Evolutionary conservation across 1,140 invertebrate genomes (phyloP), one percentile per base, ranked within the genome.

Genomic region (Glomeris maerens): DNA sequence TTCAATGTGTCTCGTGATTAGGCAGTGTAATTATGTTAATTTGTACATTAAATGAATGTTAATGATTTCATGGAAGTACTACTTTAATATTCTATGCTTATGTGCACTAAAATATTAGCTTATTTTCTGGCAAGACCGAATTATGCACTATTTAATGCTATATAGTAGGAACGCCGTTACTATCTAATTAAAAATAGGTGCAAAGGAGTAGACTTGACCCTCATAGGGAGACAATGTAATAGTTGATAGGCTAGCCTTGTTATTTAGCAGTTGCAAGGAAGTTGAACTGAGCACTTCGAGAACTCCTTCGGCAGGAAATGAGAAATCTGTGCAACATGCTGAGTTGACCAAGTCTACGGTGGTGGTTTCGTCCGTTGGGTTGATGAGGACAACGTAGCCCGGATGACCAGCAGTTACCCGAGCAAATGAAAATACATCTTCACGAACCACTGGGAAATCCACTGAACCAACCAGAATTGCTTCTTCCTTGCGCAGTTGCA

Each of bases 381-480:
- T 80, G 31, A 75, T 73, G 0, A 73, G 71, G 1, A 83, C 76
- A 45, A 83, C 63, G 59, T 72, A 78, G 7, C 80, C 80, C 3
- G 80, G 80, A 62, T 75, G 78, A 27, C 80, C 80, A 57, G 74
- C 74, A 56, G 78, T 78, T 44, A 79, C 64, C 66, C 81, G 80
- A 49, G 54, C 60, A 64, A 49, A 52, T 10, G 14, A 10, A 20
- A 52, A 27, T 1, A 53, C 29, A 20, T 55, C 10, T 4, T 47
- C 50, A 23, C 14, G 13, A 1, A 27, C 50, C 0, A 55, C 29
- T 2, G 51, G 47, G 47, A 59, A 56, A 22, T 54, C 47, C 14
- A 63, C 52, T 4, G 55, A 42, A 4, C 69, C 69, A 57, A 61
- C 68, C 49, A 61, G 60, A 42, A 70, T 55, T 0, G 68, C 66